Conservation (phyloP, 2,797 vertebrate species). For the Hyperoplus lanceolatus region DNA sequence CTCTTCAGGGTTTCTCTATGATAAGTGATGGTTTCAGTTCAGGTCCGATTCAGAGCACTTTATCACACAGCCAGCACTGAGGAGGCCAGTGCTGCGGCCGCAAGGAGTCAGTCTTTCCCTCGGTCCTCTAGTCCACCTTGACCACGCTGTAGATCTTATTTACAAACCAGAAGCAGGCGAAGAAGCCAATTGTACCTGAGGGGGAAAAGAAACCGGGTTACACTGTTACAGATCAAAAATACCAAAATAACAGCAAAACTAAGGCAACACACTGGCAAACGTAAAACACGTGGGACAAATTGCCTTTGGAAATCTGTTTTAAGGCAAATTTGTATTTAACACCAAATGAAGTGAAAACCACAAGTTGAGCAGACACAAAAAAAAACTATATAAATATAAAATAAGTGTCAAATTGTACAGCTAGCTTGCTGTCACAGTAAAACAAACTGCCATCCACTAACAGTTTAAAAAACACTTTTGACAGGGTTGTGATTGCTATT, state of each 20-base stretch:
- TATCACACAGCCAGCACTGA: constrained; percentile 53
- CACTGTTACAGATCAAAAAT: neutral
- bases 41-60: constrained; percentile 59
- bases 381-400: neutral
- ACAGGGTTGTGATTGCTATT: constrained; percentile 10
- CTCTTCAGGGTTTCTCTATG: constrained; percentile 62
- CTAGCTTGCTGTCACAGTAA: constrained; percentile 3
- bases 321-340: neutral
- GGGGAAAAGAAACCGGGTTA: constrained; percentile 29
- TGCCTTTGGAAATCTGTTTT: neutral
- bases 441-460: constrained; percentile 24
- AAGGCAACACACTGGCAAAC: neutral
- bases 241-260: neutral
- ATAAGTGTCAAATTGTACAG: constrained; percentile 1
- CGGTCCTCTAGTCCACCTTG: constrained; percentile 94
- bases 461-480: constrained; percentile 38
- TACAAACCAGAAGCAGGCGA: constrained; percentile 99
- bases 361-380: neutral
- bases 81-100: constrained; percentile 50
- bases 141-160: constrained; percentile 99
- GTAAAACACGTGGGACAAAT: neutral
- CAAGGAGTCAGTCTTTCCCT: constrained; percentile 43
- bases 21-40: constrained; percentile 71
- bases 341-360: constrained; percentile 13
- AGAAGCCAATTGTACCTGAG: constrained; percentile 97